Evolutionary conservation across 2,888 invertebrate species (phyloP).

Genomic region (Lasioglossum vierecki): DNA sequence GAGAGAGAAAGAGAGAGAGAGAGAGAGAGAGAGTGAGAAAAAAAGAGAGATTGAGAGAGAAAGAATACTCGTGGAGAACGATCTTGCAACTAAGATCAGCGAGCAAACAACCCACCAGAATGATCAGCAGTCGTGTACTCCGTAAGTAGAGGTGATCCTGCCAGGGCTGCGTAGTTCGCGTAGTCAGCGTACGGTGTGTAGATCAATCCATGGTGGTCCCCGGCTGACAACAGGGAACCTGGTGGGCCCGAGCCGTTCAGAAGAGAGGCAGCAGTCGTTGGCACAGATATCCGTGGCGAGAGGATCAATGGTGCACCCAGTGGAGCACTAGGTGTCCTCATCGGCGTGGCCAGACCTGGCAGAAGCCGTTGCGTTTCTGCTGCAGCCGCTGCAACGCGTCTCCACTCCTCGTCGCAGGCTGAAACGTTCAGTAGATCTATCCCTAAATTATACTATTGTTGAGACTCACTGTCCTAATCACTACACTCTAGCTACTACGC

Average conservation of each 20-base stretch:
- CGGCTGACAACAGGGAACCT: constrained; percentile 88
- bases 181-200: constrained; percentile 96
- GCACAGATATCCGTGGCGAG: constrained; percentile 94
- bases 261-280: constrained; percentile 89
- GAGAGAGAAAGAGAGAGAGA: background rate
- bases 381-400: constrained; percentile 92
- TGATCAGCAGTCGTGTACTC: constrained; percentile 95
- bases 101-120: constrained; percentile 97
- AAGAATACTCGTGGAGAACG: constrained; percentile 58
- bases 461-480: background rate
- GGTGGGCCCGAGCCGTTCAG: constrained; percentile 87
- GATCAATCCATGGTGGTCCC: constrained; percentile 93
- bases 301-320: constrained; percentile 96
- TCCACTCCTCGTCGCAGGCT: constrained; percentile 94
- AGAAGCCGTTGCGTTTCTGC: constrained; percentile 92
- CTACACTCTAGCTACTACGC: background rate
- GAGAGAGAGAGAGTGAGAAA: background rate
- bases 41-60: background rate
- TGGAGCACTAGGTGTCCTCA: constrained; percentile 89
- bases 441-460: constrained; percentile 7
- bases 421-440: constrained; percentile 81
- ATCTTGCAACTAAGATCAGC: constrained; percentile 87
- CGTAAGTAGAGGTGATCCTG: constrained; percentile 91
- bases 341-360: constrained; percentile 88
- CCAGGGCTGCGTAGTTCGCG: constrained; percentile 94